phyloP scores from a whole-genome alignment of 2,113 vertebrate genomes.

The Bungarus multicinctus region DNA sequence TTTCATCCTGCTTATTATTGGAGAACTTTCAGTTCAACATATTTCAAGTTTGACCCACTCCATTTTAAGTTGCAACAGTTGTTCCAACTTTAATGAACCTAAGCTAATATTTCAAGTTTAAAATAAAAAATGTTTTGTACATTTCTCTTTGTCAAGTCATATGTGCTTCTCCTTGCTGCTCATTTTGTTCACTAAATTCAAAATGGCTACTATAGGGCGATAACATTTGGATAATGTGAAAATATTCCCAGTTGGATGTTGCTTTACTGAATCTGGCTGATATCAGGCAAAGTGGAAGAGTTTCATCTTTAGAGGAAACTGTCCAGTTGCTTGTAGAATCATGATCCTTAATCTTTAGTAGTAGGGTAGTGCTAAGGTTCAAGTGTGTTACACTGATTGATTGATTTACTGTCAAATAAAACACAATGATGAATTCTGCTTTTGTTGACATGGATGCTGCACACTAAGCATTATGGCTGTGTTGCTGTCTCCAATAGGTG shows the following conservation, averaged over 20 bases:
- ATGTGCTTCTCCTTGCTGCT: too few species aligned
- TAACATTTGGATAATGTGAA: neutral
- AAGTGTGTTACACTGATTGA: neutral
- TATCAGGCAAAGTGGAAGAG: neutral
- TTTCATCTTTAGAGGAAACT: neutral
- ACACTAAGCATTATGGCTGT: slow-evolving; percentile 38
- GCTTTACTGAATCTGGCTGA: neutral
- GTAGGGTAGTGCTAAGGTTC: neutral
- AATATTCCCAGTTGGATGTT: neutral
- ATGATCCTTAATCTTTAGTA: neutral
- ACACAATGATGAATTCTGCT: neutral
- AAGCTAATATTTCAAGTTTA: neutral
- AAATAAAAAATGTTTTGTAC: neutral
- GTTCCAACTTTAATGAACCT: neutral
- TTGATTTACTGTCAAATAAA: neutral
- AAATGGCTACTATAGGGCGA: too few species aligned
- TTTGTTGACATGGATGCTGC: neutral
- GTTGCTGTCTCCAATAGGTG: slow-evolving; percentile 75
- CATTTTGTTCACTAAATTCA: neutral
- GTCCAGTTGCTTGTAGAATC: neutral
- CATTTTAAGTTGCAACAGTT: neutral
- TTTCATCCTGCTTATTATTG: neutral
- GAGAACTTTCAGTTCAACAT: neutral
- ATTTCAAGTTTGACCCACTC: neutral
- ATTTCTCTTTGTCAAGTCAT: neutral